Percentiles rank a stretch among this genome's conserved stretches.
phyloP scores from a whole-genome alignment of 2,797 vertebrate genomes.

The Tapirus indicus region DNA sequence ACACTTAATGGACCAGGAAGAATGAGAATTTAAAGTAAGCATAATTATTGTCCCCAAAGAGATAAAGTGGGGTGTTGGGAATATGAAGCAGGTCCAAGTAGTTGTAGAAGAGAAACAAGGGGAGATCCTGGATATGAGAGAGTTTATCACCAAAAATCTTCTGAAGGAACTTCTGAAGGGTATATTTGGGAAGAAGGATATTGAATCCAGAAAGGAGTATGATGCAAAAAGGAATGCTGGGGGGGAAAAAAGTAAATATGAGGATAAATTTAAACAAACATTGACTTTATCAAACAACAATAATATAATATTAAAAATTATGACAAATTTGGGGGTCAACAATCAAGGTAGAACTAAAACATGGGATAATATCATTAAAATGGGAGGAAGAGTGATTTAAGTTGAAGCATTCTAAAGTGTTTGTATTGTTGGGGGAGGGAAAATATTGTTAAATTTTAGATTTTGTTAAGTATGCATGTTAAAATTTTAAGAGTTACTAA shows the following conservation, averaged over 20 bases:
- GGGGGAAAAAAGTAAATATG: background rate
- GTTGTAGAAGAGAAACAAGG: conserved; percentile 22
- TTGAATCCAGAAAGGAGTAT: background rate
- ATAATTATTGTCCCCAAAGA: background rate
- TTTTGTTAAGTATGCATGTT: conserved; percentile 24
- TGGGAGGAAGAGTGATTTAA: background rate
- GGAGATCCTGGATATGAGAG: background rate
- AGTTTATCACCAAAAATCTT: conserved; percentile 1
- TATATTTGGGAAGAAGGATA: background rate
- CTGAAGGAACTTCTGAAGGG: background rate
- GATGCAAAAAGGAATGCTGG: background rate
- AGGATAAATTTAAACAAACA: background rate
- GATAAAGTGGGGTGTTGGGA: background rate
- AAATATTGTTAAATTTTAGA: conserved; percentile 41
- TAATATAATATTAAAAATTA: background rate
- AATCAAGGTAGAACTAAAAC: conserved; percentile 13
- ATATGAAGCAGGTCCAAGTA: background rate
- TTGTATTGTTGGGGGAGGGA: background rate
- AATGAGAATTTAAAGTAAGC: conserved; percentile 11
- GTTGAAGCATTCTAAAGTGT: background rate
- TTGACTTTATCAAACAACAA: background rate
- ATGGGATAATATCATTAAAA: background rate
- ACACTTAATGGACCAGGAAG: background rate
- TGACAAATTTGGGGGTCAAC: background rate
- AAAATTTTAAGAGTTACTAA: conserved; percentile 5